These are phyloP conservation scores for Lobophora halterata DNA, from an alignment of 2,888 invertebrate genomes.

Conservation along the genomic window DNA sequence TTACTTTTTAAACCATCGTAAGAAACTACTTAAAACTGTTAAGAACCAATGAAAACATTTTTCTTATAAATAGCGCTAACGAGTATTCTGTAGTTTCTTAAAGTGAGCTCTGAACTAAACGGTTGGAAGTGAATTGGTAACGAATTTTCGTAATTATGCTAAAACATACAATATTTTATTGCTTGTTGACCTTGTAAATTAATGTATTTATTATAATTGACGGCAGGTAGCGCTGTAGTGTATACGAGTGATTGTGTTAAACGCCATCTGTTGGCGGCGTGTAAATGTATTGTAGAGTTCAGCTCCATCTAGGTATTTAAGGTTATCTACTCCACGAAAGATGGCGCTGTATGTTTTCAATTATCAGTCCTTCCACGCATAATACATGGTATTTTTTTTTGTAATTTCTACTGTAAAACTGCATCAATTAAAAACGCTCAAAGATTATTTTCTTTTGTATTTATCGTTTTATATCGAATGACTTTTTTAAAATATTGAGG, in stretches of 20 bases:
- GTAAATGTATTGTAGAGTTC: slow-evolving; percentile 26
- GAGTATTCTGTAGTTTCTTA: slow-evolving; percentile 3
- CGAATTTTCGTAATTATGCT: slow-evolving; percentile 25
- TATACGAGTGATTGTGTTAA: slow-evolving; percentile 34
- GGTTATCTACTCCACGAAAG: slow-evolving; percentile 28
- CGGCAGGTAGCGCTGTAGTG: slow-evolving; percentile 35
- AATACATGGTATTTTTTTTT: too few relatives aligned
- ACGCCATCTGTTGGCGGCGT: slow-evolving; percentile 33
- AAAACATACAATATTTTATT: slow-evolving; percentile 25
- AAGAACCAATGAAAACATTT: too few relatives aligned
- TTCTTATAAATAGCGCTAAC: slow-evolving; percentile 1
- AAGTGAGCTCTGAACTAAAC: neutral
- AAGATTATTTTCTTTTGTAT: slow-evolving; percentile 4
- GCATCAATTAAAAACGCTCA: slow-evolving; percentile 27
- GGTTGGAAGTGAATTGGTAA: slow-evolving; percentile 21
- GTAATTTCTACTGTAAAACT: slow-evolving; percentile 26
- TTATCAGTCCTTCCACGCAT: too few relatives aligned
- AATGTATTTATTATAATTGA: slow-evolving; percentile 32
- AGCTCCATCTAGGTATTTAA: slow-evolving; percentile 26
- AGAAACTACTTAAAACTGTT: neutral
- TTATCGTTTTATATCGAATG: slow-evolving; percentile 24
- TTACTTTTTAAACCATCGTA: neutral
- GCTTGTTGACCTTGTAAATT: slow-evolving; percentile 33
- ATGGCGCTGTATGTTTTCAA: slow-evolving; percentile 35
- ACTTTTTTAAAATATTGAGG: slow-evolving; percentile 21